These are phyloP conservation scores for Antitype chi DNA, from an alignment of 2,888 invertebrate species.

Conservation along the genomic window DNA sequence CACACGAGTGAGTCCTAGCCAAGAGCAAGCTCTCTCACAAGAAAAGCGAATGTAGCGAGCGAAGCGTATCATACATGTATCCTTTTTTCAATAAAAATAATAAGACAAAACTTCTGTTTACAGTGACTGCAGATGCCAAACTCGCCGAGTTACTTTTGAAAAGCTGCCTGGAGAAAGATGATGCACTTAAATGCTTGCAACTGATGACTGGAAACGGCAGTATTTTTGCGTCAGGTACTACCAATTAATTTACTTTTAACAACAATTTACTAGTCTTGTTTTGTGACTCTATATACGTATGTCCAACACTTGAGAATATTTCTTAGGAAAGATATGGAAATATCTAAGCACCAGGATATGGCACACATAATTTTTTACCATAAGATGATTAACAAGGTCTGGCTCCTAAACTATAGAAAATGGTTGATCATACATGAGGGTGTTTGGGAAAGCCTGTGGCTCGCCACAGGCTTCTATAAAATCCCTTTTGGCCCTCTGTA, in stretches of 20 bases:
- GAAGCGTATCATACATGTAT: neutral
- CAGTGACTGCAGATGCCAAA: conserved; percentile 71
- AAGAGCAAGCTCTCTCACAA: neutral
- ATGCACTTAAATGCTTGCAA: conserved; percentile 60
- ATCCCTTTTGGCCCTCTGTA: neutral
- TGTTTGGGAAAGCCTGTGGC: neutral
- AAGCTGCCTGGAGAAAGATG: conserved; percentile 73
- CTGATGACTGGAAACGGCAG: conserved; percentile 68
- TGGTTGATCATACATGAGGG: neutral
- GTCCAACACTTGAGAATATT: neutral
- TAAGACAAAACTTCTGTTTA: neutral
- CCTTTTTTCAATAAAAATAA: neutral
- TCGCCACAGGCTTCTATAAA: too few species aligned
- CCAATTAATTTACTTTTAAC: neutral
- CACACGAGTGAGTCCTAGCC: neutral
- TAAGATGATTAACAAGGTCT: neutral
- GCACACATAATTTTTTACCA: neutral
- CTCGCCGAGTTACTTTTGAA: conserved; percentile 70
- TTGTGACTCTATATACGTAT: neutral
- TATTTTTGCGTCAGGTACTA: conserved; percentile 72
- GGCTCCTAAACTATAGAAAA: neutral
- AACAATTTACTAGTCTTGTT: neutral
- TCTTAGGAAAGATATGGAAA: neutral
- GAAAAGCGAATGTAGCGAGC: neutral
- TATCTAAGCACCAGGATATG: neutral